Base-by-base conservation (phyloP, 2,797 vertebrate genomes). In the Anniella stebbinsi region DNA sequence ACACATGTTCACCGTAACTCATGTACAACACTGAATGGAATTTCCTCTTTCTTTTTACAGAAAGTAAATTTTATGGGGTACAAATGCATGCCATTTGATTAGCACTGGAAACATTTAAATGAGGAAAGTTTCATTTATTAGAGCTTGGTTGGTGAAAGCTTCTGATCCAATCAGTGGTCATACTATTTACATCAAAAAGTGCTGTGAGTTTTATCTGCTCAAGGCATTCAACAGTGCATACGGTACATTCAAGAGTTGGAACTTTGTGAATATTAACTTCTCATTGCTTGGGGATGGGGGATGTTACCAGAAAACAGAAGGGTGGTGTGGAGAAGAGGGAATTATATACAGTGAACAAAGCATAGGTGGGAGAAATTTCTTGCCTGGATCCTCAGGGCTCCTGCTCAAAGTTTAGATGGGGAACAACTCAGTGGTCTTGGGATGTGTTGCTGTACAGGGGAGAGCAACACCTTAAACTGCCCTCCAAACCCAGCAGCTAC, bases 1-100 rank as follows among this genome's bases (percentile, higher is more conserved):
- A 76, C 82, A 88, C 76, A 88, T 78, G 77, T 45, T 60, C 60
- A 30, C 41, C 88, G 18, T 54, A 77, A 63, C 23, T 63, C 54
- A 33, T 15, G 81, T 63, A n/a, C 21, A 70, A 51, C 60, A 57
- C 6, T 21, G 54, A 51, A 80, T 60, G 48, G 51, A 78, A 78
- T 13, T 87, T 80, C 9, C 38, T 30, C 54, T 80, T 87, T 28
- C 13, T 21, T 82, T 75, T 76, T 21, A 45, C 25, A 41, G 69
- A 83, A 77, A 80, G 36, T 18, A 88, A 21, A 70, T 25, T 9
- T 78, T 77, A 83, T 78, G 57, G 66, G 2, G 23, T 77, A 83
- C 38, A 69, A 67, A 82, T 10, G 33, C 69, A 51, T 57, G 48
- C 13, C 4, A 41, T 38, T 81, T 86, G 51, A 70, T 15, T 38